Evolutionary conservation across 2,888 invertebrate genomes (phyloP), one percentile per base, ranked within the genome.

Genomic region (Dynastes maya): DNA sequence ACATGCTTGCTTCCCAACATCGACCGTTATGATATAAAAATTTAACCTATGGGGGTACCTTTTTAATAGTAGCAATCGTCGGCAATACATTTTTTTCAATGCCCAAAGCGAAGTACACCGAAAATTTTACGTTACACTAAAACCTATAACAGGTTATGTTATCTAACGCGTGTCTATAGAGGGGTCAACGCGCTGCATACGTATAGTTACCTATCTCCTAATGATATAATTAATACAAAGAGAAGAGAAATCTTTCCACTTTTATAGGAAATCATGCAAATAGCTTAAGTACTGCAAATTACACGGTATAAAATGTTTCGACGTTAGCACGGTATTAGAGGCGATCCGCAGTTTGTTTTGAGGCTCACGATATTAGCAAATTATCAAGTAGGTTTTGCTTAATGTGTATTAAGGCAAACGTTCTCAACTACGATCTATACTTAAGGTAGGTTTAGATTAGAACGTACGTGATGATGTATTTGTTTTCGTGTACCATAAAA

Each of bases 281-380:
- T 77, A 6, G 37, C 37, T 71, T 71, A 77, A 61, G 61, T 63
- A 70, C 40, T 77, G 51, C 16, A 77, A 77, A 77, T 77, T 77
- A 71, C 70, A 77, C 22, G 37, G 70, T 58, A 77, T 55, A 68
- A 67, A 68, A 45, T 27, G 45, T 45, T 40, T 16, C 29, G 22
- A 16, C 29, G 53, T 63, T 61, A 45, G 68, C 61, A 49, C 77
- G 64, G 40, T 32, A 55, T 65, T 55, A 51, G 29, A 65, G 53
- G 55, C 67, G 45, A 29, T 29, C 53, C 16, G 22, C 55, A 40
- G n/a, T 76, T 76, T 55, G 37, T 76, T 45, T 76, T 32, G 63
- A 9, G 45, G 22, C 63, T 27, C 63, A 68, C 29, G 68, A 68
- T 64, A 49, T 75, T 75, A 61, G 76, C 53, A 77, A 77, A 77